Evolutionary conservation across 2,113 vertebrate species (phyloP), one percentile per base, ranked within the genome.

Genomic region (Rattus rattus): DNA sequence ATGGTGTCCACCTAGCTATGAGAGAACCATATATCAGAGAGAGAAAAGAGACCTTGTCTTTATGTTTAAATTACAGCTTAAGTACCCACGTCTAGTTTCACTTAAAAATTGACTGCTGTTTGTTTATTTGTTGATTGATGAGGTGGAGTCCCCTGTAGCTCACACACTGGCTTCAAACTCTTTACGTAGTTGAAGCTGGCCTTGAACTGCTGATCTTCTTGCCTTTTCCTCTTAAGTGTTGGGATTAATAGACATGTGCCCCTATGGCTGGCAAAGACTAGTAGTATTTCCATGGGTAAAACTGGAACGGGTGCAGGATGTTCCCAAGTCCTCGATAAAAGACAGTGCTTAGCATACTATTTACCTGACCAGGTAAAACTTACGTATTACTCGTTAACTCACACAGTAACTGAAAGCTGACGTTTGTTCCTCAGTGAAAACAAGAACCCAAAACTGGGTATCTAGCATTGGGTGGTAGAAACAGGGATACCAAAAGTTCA

Each of bases 391-490:
- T 39, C 67, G 52, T 56, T 79, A 93, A 43, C 63, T 70, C 33
- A 33, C 65, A 83, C 70, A 79, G 90, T 93, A 88, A 79, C 59
- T 56, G 73, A 87, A 79, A 11, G 47, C 39, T 94, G 59, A 52
- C 39, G 7, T 70, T 33, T 79, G 39, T 80, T 89, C 54, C 52
- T 73, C 70, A 61, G 88, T 33, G 61, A 93, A 96, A 96, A 87
- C 52, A 79, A 93, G 59, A 94, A 69, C 49, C 59, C 73, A 39
- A 28, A 56, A 14, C 39, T 65, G 39, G 26, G 16, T 20, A 30
- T 26, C 43, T 43, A 67, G 17, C 9, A 11, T 49, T 30, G 5
- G 43, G 8, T 10, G 14, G 26, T 33, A 47, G 26, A 49, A 4
- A 1, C n/a, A 63, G n/a, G 22, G n/a, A 54, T 43, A 63, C 28